Conservation (phyloP, 2,113 vertebrate genomes). For the Pristiophorus japonicus region DNA sequence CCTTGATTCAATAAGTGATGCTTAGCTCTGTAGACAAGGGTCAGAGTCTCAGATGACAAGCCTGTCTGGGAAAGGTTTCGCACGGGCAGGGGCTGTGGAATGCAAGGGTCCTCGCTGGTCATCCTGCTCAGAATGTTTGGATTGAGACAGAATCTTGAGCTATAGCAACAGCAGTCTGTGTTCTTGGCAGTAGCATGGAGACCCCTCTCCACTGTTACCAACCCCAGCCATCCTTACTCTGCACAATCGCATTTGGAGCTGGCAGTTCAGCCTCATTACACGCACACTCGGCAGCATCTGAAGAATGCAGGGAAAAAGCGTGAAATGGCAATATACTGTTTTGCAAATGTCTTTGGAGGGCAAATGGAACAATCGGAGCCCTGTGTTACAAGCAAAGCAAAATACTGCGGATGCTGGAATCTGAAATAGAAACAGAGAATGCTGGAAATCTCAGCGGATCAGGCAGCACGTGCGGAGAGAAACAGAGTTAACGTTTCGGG, state of each 20-base stretch:
- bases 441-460: too few relatives aligned
- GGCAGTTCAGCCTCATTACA: neutral
- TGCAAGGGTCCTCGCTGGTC: neutral
- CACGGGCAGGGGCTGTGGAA: neutral
- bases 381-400: too few relatives aligned
- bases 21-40: neutral
- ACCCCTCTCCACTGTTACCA: neutral
- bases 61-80: neutral
- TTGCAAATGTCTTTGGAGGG: too few relatives aligned
- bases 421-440: too few relatives aligned
- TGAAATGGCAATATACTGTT: neutral
- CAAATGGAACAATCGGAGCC: too few relatives aligned
- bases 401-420: too few relatives aligned
- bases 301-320: neutral
- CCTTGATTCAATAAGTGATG: too few relatives aligned
- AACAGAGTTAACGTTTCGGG: too few relatives aligned
- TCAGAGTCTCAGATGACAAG: too few relatives aligned
- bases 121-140: neutral
- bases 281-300: neutral
- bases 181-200: neutral
- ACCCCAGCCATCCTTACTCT: neutral
- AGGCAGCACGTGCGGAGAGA: too few relatives aligned
- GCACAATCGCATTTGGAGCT: neutral
- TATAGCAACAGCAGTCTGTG: neutral
- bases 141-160: neutral